Conservation (phyloP, 1,140 invertebrate species). For the Alviniconcha marisindica region DNA sequence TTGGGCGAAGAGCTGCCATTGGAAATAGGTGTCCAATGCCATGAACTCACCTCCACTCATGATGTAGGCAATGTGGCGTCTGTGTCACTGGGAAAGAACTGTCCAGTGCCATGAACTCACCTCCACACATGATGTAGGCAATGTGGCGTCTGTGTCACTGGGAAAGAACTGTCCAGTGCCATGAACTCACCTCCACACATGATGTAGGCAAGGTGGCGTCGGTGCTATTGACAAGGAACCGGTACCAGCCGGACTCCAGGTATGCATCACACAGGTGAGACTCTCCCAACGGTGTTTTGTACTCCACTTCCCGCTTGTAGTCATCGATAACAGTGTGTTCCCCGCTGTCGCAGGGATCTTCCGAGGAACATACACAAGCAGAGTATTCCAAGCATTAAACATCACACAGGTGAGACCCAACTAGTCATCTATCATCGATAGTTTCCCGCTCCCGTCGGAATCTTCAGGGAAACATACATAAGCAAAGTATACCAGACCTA, state of each 20-base stretch:
- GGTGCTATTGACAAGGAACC: conserved; percentile 51
- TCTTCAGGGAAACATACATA: no score
- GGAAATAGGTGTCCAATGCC: no score
- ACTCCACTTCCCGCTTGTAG: conserved; percentile 37
- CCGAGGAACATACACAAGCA: no score
- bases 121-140: conserved; percentile 47
- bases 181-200: conserved; percentile 43
- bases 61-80: conserved; percentile 48
- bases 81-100: conserved; percentile 39
- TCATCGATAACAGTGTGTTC: conserved; percentile 46
- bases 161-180: no score
- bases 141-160: no score
- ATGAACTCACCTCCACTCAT: conserved; percentile 42
- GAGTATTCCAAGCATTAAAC: no score
- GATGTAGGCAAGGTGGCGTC: conserved; percentile 48
- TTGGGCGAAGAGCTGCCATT: no score
- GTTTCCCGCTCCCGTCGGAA: no score
- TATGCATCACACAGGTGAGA: conserved; percentile 45
- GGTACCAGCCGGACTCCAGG: conserved; percentile 45
- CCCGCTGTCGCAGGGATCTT: conserved; percentile 46
- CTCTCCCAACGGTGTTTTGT: neutral
- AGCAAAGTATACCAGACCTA: no score
- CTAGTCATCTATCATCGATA: no score
- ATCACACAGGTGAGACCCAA: no score
- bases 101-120: neutral